Conservation (phyloP, 2,113 vertebrate species). For the Phrynosoma blainvillii region DNA sequence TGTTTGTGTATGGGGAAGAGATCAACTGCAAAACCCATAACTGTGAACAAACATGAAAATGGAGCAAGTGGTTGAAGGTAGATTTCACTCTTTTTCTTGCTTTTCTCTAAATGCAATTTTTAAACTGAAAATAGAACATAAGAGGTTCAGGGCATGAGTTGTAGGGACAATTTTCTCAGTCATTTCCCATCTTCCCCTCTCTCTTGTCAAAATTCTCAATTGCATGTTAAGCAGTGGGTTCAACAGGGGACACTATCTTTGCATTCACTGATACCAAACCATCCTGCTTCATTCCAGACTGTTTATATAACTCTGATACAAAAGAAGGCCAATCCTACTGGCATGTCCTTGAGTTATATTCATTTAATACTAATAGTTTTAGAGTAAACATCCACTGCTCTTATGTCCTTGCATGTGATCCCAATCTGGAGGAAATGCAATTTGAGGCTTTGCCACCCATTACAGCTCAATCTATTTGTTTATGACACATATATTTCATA, state of each 20-base stretch:
- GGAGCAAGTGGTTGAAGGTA: not conserved
- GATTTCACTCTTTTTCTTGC: not conserved
- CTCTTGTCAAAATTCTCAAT: conserved; percentile 13
- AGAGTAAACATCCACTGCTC: conserved; percentile 49
- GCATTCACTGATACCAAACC: conserved; percentile 50
- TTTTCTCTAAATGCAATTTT: not conserved
- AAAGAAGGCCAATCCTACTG: conserved; percentile 42
- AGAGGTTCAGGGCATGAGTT: no score
- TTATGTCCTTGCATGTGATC: conserved; percentile 29
- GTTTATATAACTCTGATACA: conserved; percentile 50
- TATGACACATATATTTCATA: conserved; percentile 35
- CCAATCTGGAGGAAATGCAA: conserved; percentile 46
- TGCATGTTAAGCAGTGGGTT: conserved; percentile 68
- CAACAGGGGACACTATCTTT: conserved; percentile 57
- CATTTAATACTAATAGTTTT: conserved; percentile 46
- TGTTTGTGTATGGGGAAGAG: no score
- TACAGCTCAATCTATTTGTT: conserved; percentile 53
- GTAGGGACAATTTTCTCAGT: not conserved
- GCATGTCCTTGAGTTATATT: conserved; percentile 50
- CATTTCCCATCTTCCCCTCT: not conserved
- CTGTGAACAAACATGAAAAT: not conserved
- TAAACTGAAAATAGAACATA: no score
- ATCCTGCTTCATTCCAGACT: conserved; percentile 58
- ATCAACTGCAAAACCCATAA: no score
- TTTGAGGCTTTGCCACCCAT: conserved; percentile 49